phyloP scores from a whole-genome alignment of 2,888 invertebrate genomes.

The Nebria salina region DNA sequence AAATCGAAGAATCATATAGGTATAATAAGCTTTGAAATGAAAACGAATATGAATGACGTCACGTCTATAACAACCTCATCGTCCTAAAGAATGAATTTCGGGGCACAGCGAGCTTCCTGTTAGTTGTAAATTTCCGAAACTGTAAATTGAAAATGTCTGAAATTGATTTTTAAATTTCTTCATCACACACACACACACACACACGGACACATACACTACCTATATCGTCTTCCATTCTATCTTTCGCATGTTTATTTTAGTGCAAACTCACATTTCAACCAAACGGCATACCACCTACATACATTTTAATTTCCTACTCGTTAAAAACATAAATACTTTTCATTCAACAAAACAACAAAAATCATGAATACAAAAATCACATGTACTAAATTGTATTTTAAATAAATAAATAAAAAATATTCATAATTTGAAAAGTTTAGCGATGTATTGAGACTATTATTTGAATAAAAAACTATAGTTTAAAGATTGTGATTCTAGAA shows the following conservation, averaged over 20 bases:
- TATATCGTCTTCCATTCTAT: constrained; percentile 54
- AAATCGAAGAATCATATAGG: no score
- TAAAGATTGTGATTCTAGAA: neutral
- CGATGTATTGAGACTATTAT: no score
- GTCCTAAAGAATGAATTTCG: constrained; percentile 37
- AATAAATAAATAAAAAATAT: no score
- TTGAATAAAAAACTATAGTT: no score
- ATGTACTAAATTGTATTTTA: no score
- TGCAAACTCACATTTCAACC: constrained; percentile 49
- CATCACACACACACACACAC: constrained; percentile 51
- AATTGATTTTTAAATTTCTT: constrained; percentile 59
- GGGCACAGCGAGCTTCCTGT: constrained; percentile 26
- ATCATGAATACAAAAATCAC: no score
- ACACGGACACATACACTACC: constrained; percentile 35
- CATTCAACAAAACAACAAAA: no score
- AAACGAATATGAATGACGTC: neutral
- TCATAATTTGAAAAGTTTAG: no score
- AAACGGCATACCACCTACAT: constrained; percentile 49
- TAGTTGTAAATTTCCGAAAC: constrained; percentile 46
- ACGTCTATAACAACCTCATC: constrained; percentile 38
- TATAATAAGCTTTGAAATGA: neutral
- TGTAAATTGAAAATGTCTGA: constrained; percentile 49
- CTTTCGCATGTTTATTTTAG: constrained; percentile 60
- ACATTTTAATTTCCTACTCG: neutral
- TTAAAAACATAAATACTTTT: no score